Evolutionary conservation across 2,888 invertebrate species (phyloP), one percentile per base, ranked within the genome.

Genomic region (Pristionchus mayeri): DNA sequence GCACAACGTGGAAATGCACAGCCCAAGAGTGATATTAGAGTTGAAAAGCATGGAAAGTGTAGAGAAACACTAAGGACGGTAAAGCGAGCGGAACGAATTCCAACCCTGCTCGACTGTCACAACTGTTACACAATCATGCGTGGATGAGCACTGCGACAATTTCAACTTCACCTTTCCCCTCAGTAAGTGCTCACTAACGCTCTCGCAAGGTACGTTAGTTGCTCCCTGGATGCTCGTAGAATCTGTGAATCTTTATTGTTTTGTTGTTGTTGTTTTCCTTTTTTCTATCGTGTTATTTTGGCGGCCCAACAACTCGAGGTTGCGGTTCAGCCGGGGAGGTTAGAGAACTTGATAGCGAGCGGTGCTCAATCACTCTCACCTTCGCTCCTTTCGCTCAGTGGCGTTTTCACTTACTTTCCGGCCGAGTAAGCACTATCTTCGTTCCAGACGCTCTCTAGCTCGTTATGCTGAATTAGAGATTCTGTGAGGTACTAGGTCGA

Each of bases 41-140:
- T n/a, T n/a, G n/a, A n/a, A n/a, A n/a, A n/a, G n/a, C n/a, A n/a
- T n/a, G n/a, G n/a, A n/a, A n/a, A n/a, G n/a, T n/a, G n/a, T n/a
- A n/a, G n/a, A n/a, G 63, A 34, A 30, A 34, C 30, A 34, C 63
- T 9, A 34, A 6, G 63, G 30, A 18, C 27, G 67, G 67, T 67
- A 71, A 44, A 40, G 71, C n/a, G 40, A 71, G 71, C 71, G 71
- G 71, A 71, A 71, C 71, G 71, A 71, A 40, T n/a, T 71, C 37
- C 16, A 44, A 24, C 40, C n/a, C n/a, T n/a, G 71, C 71, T 37
- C 40, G 71, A 71, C 54, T 54, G n/a, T n/a, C 21, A 21, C 37
- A 2, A 71, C n/a, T 71, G 40, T 71, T 71, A 71, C 71, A 71
- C 71, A 40, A 44, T 24, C 40, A 71, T 18, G 30, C 24, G n/a